phyloP scores from a whole-genome alignment of 2,797 vertebrate genomes.

The Bovichtus variegatus region DNA sequence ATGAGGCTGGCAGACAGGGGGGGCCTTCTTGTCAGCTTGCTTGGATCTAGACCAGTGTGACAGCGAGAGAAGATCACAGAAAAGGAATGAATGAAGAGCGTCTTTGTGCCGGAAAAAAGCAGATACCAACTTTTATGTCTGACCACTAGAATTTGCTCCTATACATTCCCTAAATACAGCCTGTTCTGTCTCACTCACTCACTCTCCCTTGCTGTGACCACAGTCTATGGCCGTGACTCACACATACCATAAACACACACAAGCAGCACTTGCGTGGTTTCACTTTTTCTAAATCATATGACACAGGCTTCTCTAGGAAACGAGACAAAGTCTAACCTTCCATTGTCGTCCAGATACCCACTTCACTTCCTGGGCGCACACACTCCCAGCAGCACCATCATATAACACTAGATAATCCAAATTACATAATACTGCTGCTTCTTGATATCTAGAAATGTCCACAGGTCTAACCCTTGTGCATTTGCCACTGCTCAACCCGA shows the following conservation, averaged over 20 bases:
- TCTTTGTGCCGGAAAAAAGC: constrained; percentile 73
- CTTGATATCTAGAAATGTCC: constrained; percentile 49
- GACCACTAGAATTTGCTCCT: constrained; percentile 46
- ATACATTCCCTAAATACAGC: constrained; percentile 65
- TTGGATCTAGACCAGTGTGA: constrained; percentile 61
- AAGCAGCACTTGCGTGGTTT: constrained; percentile 56
- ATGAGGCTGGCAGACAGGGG: constrained; percentile 60
- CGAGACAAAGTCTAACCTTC: constrained; percentile 65
- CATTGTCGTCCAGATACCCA: constrained; percentile 53
- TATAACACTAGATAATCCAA: constrained; percentile 63
- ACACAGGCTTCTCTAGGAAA: constrained; percentile 38
- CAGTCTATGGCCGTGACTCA: constrained; percentile 55
- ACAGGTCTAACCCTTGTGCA: constrained; percentile 22
- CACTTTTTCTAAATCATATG: constrained; percentile 60
- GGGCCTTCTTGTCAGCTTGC: constrained; percentile 59
- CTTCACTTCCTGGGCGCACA: constrained; percentile 46
- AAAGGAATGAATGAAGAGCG: constrained; percentile 69
- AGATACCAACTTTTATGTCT: constrained; percentile 69
- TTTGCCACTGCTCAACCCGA: constrained; percentile 34
- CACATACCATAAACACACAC: constrained; percentile 68
- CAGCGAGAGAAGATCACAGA: constrained; percentile 62
- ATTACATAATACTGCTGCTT: constrained; percentile 60
- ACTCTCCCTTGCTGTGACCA: constrained; percentile 47
- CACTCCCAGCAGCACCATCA: constrained; percentile 54
- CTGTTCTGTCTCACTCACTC: constrained; percentile 44